Conservation (phyloP, 2,888 invertebrate genomes). For the Tachina fera region DNA sequence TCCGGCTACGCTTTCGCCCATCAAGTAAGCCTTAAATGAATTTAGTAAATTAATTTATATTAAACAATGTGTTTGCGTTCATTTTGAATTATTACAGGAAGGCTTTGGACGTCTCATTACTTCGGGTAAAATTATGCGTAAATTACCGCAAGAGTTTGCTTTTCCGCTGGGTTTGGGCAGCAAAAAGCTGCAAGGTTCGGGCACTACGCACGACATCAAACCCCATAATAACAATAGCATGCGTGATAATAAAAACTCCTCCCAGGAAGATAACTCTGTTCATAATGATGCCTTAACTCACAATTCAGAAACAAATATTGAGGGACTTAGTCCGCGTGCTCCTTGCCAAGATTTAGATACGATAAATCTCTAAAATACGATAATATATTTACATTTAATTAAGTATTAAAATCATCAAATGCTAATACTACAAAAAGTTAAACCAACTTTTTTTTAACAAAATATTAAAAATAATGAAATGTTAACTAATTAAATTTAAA, state of each 20-base stretch:
- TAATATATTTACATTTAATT: conserved; percentile 3
- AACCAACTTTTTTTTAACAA: conserved; percentile 48
- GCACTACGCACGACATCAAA: conserved; percentile 70
- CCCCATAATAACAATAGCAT: conserved; percentile 73
- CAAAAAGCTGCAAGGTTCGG: conserved; percentile 79
- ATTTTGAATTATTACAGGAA: conserved; percentile 83
- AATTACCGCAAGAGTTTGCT: conserved; percentile 91
- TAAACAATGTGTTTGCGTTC: background rate
- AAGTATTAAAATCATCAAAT: conserved; percentile 37
- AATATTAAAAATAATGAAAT: conserved; percentile 14
- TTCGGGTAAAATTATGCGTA: conserved; percentile 97
- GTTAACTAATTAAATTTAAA: conserved; percentile 49
- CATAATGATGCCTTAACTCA: conserved; percentile 66
- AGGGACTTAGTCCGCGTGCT: conserved; percentile 84
- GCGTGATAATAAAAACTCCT: conserved; percentile 78
- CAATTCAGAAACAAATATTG: conserved; percentile 71
- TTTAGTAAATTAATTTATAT: background rate
- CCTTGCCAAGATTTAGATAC: conserved; percentile 90
- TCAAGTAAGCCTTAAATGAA: conserved; percentile 84
- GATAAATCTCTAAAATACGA: conserved; percentile 86
- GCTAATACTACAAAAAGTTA: conserved; percentile 55
- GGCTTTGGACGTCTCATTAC: conserved; percentile 98
- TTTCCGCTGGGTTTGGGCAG: conserved; percentile 86
- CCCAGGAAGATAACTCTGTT: conserved; percentile 74
- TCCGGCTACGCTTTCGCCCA: conserved; percentile 99